Base-by-base conservation (phyloP, 2,113 vertebrate species). In the Vidua macroura region DNA sequence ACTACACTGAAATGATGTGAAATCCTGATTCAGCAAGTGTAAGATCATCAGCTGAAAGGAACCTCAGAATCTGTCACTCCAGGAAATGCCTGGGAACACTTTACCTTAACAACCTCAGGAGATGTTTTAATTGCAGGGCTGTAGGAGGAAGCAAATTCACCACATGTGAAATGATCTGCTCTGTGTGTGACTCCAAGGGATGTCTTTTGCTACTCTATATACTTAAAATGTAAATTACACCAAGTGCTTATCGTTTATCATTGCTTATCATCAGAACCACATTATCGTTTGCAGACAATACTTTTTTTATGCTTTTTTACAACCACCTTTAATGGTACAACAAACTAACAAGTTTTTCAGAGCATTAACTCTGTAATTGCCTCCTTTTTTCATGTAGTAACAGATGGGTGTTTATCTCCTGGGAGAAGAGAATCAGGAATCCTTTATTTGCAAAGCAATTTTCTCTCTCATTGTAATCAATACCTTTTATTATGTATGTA, bases 281-380 rank as follows among this genome's bases (percentile, higher is more conserved):
- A 76, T 59, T 67, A 51, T 21, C 31, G 6, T 81, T 39, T 68
- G 17, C 53, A 92, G 35, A 70, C 15, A 74, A 37, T 35, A 31
- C 23, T 67, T 49, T 25, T 39, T 74, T 88, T 20, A 16, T 44
- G 15, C 77, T 52, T 72, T 63, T 94, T 86, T 70, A 76, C 60
- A 66, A 28, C 33, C 33, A 82, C 70, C 88, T 91, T 74, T 79
- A 91, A 70, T 31, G 67, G 63, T 53, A 82, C 5, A 15, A 70
- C 70, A 75, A 89, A 89, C 92, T 78, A 91, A 86, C 69, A 93
- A 90, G 75, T 88, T 81, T 91, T 70, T 84, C 92, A 82, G 90
- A 43, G 84, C 84, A 96, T 94, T 89, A 92, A 79, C 66, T 91
- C 81, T 63, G 41, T 88, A 89, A 92, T 84, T 68, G 52, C 78